Evolutionary conservation across 2,888 invertebrate genomes (phyloP).

Genomic region (Autographa pulchrina): DNA sequence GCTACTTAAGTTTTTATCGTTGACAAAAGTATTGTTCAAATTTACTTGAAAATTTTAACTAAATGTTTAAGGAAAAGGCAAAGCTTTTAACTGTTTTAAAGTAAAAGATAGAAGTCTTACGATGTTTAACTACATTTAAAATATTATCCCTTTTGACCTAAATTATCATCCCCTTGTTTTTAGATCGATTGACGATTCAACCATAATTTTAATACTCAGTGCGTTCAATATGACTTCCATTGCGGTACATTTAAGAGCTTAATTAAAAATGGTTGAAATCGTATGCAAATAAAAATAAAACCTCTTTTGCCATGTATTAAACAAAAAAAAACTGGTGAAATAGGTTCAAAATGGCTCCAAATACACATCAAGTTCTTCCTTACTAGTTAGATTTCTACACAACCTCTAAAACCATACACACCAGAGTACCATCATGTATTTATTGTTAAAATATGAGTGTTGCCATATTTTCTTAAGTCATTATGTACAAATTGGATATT

Average conservation of each 20-base stretch:
- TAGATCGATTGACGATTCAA: constrained; percentile 34
- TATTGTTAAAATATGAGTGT: constrained; percentile 88
- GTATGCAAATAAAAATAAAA: constrained; percentile 18
- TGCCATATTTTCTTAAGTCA: constrained; percentile 90
- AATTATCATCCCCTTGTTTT: constrained; percentile 30
- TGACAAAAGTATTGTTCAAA: neutral
- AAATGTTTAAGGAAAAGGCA: neutral
- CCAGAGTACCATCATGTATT: constrained; percentile 74
- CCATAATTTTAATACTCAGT: constrained; percentile 22
- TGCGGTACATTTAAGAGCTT: neutral
- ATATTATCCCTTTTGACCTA: neutral
- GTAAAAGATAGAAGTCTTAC: neutral
- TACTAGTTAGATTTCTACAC: constrained; percentile 50
- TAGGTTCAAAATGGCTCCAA: constrained; percentile 46
- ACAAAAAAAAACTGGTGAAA: constrained; percentile 41
- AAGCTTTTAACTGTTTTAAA: neutral
- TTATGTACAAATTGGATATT: constrained; percentile 89
- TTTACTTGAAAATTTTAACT: neutral
- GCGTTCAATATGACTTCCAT: neutral
- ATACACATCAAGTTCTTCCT: constrained; percentile 51
- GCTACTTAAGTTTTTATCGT: constrained; percentile 14
- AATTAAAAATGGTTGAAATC: constrained; percentile 41
- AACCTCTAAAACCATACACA: constrained; percentile 63
- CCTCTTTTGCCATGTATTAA: constrained; percentile 8
- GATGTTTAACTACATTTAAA: neutral